These are phyloP conservation scores for Passer montanus DNA, from an alignment of 2,113 vertebrate species.

Conservation along the genomic window DNA sequence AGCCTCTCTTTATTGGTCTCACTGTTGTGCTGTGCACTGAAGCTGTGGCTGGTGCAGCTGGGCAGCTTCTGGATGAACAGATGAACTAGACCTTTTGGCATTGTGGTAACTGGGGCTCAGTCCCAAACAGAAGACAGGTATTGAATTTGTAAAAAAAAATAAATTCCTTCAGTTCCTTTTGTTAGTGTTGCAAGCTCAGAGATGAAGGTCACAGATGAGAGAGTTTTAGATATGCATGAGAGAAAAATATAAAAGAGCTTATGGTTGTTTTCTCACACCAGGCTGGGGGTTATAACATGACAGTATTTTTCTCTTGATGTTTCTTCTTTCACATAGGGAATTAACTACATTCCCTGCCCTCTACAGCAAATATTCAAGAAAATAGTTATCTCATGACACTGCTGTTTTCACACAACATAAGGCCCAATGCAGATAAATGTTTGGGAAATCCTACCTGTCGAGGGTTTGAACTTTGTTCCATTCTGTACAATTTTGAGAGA, in stretches of 20 bases:
- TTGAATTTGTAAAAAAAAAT: too few species aligned
- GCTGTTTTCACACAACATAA: neutral
- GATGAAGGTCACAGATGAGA: neutral
- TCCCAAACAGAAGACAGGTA: neutral
- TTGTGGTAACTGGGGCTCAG: neutral
- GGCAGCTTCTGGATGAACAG: neutral
- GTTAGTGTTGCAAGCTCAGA: neutral
- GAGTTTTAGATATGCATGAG: neutral
- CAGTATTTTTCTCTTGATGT: neutral
- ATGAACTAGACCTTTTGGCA: neutral
- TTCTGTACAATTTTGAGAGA: neutral
- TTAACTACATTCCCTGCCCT: neutral
- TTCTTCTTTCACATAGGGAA: neutral
- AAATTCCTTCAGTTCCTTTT: rapidly evolving
- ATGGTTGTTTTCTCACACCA: neutral
- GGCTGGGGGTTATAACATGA: neutral
- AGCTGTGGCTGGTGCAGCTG: neutral
- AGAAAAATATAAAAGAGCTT: neutral
- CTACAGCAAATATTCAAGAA: neutral
- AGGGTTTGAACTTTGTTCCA: neutral
- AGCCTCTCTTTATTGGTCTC: neutral
- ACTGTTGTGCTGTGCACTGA: neutral
- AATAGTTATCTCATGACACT: neutral
- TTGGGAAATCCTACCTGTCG: neutral
- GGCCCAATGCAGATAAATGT: neutral